phyloP scores from a whole-genome alignment of 2,113 vertebrate species.

The Myodes glareolus region DNA sequence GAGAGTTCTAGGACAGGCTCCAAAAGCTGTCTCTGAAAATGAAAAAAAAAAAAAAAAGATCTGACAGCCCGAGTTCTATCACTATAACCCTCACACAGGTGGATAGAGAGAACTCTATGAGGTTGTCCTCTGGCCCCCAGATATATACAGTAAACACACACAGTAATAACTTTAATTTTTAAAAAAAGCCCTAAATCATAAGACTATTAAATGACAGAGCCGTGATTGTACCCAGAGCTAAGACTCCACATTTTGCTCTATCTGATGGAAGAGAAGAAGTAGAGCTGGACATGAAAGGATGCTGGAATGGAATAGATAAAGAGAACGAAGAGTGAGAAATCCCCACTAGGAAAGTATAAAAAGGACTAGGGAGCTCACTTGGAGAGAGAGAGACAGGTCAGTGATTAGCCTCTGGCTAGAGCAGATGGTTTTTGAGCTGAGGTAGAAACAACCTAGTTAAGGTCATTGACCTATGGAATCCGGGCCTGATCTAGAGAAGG shows the following conservation, averaged over 20 bases:
- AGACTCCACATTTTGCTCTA: background rate
- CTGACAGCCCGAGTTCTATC: background rate
- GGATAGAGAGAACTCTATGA: background rate
- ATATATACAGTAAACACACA: background rate
- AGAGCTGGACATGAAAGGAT: background rate
- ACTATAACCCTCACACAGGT: background rate
- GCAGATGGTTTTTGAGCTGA: conserved; percentile 20
- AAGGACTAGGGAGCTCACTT: too few species aligned
- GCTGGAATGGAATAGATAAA: background rate
- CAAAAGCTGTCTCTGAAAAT: too few species aligned
- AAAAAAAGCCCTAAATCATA: background rate
- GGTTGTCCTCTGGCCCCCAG: background rate
- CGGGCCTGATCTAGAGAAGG: background rate
- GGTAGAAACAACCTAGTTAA: background rate
- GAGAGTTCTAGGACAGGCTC: too few species aligned
- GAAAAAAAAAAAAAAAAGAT: background rate
- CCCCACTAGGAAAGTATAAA: background rate
- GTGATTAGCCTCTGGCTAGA: background rate
- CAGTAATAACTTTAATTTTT: background rate
- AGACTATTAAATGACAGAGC: background rate
- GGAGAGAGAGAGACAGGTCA: background rate
- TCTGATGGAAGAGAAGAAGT: background rate
- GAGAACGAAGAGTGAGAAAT: background rate
- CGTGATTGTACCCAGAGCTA: background rate
- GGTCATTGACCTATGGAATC: background rate